Base-by-base conservation (phyloP, 2,113 vertebrate species). In the Coptodon bakossiorum region DNA sequence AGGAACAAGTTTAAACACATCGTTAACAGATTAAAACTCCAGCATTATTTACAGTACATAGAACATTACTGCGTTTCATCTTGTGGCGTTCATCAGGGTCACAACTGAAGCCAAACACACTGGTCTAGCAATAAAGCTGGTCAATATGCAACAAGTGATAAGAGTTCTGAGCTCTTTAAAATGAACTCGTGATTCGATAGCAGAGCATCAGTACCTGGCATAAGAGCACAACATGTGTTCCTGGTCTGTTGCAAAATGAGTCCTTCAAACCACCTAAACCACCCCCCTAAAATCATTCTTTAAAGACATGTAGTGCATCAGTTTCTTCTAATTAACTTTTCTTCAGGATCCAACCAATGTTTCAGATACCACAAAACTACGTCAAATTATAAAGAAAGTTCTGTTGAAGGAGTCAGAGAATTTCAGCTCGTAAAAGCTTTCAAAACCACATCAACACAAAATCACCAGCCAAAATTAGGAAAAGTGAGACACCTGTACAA, bases 51-150 rank as follows among this genome's bases (percentile, higher is more conserved):
- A 71, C 63, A 24, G 63, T 24, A 71, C 34, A 71, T 24, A 71
- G 66, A 43, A 14, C n/a, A 40, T 0, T 9, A 24, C 4, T 24
- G 59, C 0, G 3, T 0, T 36, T 63, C 59, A 63, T 34, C 59
- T 63, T 19, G 31, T 34, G 59, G 1, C 2, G 1, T 11, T 63
- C n/a, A 14, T 14, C 34, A 14, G 63, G 19, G 3, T 13, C 63
- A 24, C 66, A 24, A 43, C 12, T 0, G 36, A 71, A 71, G 0
- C 4, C 36, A 4, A 43, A 43, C 66, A 40, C 4, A 2, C 66
- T 24, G 36, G 36, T 68, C 6, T 22, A 40, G 36, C 1, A 24
- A 0, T 43, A 68, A 68, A 40, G 61, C 17, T 66, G 34, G 3
- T 5, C 34, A 22, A 12, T 13, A 66, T 13, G 34, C 61, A 38